Evolutionary conservation across 2,113 vertebrate genomes (phyloP).

Genomic region (Coreoperca whiteheadi): DNA sequence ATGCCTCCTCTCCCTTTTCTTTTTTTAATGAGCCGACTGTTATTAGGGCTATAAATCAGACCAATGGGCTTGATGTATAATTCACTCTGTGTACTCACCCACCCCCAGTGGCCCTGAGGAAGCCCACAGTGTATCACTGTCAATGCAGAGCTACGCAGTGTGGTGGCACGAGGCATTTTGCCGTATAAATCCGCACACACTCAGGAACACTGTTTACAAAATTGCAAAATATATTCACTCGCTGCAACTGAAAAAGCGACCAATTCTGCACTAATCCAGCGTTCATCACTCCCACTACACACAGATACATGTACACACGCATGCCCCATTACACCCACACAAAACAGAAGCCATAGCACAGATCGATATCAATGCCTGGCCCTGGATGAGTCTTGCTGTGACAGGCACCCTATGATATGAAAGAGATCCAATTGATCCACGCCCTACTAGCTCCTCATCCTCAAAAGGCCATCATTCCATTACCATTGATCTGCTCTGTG

Average conservation of each 20-base stretch:
- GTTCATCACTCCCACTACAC: slow-evolving; percentile 5
- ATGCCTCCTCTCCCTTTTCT: slow-evolving; percentile 84
- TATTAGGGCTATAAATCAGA: slow-evolving; percentile 99
- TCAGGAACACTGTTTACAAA: slow-evolving; percentile 13
- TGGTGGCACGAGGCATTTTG: slow-evolving; percentile 43
- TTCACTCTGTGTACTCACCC: slow-evolving; percentile 99
- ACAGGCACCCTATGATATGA: slow-evolving; percentile 86
- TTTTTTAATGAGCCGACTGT: slow-evolving; percentile 99
- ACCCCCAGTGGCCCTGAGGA: slow-evolving; percentile 94
- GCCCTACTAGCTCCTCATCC: slow-evolving; percentile 90
- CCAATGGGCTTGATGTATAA: slow-evolving; percentile 99
- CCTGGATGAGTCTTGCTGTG: slow-evolving; percentile 83
- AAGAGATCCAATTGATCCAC: slow-evolving; percentile 93
- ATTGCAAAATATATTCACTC: slow-evolving; percentile 49
- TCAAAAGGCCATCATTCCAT: slow-evolving; percentile 94
- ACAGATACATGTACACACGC: slow-evolving; percentile 76
- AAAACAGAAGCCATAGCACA: slow-evolving; percentile 86
- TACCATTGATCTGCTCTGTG: slow-evolving; percentile 90
- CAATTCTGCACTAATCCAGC: not conserved
- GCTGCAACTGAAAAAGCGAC: slow-evolving; percentile 69
- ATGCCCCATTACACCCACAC: slow-evolving; percentile 73
- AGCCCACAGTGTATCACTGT: slow-evolving; percentile 98
- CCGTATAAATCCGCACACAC: slow-evolving; percentile 30
- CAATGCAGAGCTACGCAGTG: slow-evolving; percentile 81
- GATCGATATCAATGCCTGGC: slow-evolving; percentile 89